Evolutionary conservation across 2,113 vertebrate genomes (phyloP).

Genomic region (Mus pahari): DNA sequence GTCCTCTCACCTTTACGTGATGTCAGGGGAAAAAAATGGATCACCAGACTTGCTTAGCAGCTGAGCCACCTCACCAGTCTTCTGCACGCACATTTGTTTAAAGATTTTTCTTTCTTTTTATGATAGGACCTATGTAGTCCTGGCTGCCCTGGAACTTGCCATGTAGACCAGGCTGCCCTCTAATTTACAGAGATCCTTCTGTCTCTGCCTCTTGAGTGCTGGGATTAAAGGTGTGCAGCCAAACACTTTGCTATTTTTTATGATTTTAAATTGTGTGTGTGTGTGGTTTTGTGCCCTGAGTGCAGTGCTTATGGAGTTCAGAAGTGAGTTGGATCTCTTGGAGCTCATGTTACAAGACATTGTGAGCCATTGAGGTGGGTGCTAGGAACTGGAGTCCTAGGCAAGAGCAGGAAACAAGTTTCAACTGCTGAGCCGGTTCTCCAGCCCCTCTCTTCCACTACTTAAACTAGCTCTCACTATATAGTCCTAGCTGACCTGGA

Average conservation of each 20-base stretch:
- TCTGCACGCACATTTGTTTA: neutral
- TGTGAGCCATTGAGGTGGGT: neutral
- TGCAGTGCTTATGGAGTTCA: neutral
- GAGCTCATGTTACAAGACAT: neutral
- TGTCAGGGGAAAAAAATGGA: neutral
- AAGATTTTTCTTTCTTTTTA: neutral
- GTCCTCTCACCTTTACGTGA: neutral
- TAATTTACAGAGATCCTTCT: neutral
- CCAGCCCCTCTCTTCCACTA: neutral
- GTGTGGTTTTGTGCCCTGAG: neutral
- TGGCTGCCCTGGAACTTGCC: neutral
- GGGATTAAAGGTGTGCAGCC: neutral
- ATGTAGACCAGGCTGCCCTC: neutral
- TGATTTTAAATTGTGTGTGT: neutral
- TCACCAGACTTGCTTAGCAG: neutral
- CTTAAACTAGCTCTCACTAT: neutral
- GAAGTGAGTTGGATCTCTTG: neutral
- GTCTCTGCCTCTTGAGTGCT: neutral
- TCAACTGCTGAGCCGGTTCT: neutral
- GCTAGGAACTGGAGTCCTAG: neutral
- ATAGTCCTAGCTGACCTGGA: neutral
- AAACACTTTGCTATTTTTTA: neutral
- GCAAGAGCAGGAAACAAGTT: neutral
- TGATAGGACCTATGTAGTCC: neutral
- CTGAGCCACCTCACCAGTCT: neutral